These are phyloP conservation scores for Plectus sambesii DNA, from an alignment of 1,140 invertebrate species.

Conservation along the genomic window DNA sequence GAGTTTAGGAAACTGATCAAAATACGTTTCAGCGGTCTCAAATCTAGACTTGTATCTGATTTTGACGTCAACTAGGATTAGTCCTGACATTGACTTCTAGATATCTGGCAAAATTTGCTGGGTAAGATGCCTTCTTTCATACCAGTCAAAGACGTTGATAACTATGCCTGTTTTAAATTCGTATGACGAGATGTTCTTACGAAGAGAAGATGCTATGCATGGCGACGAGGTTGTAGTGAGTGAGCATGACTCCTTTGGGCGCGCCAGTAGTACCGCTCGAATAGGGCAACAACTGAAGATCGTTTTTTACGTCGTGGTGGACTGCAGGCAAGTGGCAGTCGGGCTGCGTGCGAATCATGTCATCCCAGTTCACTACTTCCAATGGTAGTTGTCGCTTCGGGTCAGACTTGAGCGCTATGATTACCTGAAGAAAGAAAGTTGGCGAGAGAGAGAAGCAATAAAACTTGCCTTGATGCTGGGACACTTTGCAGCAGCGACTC, in stretches of 20 bases:
- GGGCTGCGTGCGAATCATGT: slow-evolving; percentile 21
- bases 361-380: slow-evolving; percentile 12
- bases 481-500: slow-evolving; percentile 21
- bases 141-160: too few relatives aligned
- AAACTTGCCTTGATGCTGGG: slow-evolving; percentile 17
- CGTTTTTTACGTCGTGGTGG: slow-evolving; percentile 18
- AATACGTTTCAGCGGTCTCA: too few relatives aligned
- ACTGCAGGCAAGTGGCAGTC: neutral
- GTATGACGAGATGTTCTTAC: slow-evolving; percentile 9
- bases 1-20: too few relatives aligned
- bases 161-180: slow-evolving; percentile 15
- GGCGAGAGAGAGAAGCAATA: neutral
- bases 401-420: slow-evolving; percentile 22
- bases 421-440: slow-evolving; percentile 11
- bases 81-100: too few relatives aligned
- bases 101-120: too few relatives aligned
- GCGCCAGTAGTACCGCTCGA: slow-evolving; percentile 49
- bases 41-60: too few relatives aligned
- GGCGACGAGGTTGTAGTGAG: slow-evolving; percentile 56
- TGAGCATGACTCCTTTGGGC: slow-evolving; percentile 51
- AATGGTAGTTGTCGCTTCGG: slow-evolving; percentile 2
- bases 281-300: slow-evolving; percentile 28
- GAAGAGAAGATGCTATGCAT: slow-evolving; percentile 17
- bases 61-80: too few relatives aligned
- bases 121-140: too few relatives aligned